Evolutionary conservation across 2,888 invertebrate species (phyloP).

Genomic region (Nebria salina): DNA sequence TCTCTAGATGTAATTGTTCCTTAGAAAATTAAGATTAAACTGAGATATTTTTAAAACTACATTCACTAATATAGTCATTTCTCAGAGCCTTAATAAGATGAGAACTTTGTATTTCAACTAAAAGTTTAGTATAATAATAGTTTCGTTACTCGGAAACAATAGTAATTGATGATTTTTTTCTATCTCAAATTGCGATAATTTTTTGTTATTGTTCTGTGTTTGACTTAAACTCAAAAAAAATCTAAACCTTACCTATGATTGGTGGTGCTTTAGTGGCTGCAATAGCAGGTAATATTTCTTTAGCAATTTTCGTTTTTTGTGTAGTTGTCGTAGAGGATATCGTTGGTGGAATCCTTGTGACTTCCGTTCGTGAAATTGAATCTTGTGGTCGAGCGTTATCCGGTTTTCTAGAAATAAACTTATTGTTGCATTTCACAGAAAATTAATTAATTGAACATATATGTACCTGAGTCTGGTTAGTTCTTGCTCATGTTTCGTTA

Average conservation of each 20-base stretch:
- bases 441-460: neutral
- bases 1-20: too few relatives aligned
- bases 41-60: too few relatives aligned
- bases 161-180: too few relatives aligned
- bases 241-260: conserved; percentile 24
- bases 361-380: conserved; percentile 47
- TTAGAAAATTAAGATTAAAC: too few relatives aligned
- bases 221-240: too few relatives aligned
- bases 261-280: conserved; percentile 24
- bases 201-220: too few relatives aligned
- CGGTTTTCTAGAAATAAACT: conserved; percentile 55
- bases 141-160: too few relatives aligned
- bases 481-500: conserved; percentile 78
- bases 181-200: too few relatives aligned
- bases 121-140: too few relatives aligned
- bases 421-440: conserved; percentile 2
- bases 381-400: conserved; percentile 52
- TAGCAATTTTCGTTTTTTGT: conserved; percentile 51
- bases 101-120: too few relatives aligned
- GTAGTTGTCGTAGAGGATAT: conserved; percentile 54
- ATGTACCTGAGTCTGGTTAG: conserved; percentile 74
- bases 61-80: too few relatives aligned
- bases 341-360: conserved; percentile 49
- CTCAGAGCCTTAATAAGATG: too few relatives aligned
- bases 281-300: conserved; percentile 51